phyloP scores from a whole-genome alignment of 2,797 vertebrate genomes.

The Buceros bicornis region DNA sequence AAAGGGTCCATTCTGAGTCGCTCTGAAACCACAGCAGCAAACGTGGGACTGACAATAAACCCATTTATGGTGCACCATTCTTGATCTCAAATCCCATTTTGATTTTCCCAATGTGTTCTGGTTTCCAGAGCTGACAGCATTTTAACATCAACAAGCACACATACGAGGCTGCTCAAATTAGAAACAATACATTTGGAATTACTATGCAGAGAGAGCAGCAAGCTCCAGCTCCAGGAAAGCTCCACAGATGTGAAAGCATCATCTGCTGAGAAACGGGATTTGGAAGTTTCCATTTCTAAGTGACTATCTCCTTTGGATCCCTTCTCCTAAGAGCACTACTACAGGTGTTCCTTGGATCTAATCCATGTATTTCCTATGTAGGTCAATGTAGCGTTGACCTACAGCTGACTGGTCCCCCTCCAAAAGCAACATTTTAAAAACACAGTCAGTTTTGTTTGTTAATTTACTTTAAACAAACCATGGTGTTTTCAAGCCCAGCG shows the following conservation, averaged over 20 bases:
- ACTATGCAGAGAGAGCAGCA: constrained; percentile 50
- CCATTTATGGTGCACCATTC: background rate
- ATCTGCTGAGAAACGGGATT: background rate
- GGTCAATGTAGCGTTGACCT: too few relatives aligned
- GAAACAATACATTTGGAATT: constrained; percentile 57
- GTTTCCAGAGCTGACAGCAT: constrained; percentile 43
- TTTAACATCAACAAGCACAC: constrained; percentile 43
- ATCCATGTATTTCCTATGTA: too few relatives aligned
- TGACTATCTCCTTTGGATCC: background rate
- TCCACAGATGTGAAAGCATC: background rate
- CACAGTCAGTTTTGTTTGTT: background rate
- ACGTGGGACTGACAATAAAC: background rate
- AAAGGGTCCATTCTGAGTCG: background rate
- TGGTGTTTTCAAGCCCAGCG: background rate
- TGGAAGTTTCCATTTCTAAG: background rate
- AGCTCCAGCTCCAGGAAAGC: constrained; percentile 38
- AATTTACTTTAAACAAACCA: background rate
- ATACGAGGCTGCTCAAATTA: constrained; percentile 37
- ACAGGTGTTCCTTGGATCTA: too few relatives aligned
- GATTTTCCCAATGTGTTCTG: constrained; percentile 29
- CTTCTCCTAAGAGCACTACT: background rate
- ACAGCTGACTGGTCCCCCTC: background rate
- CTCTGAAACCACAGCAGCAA: background rate
- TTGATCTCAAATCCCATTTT: background rate
- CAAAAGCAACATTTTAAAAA: background rate